Conservation (phyloP, 2,888 invertebrate species). For the Dicycla oo region DNA sequence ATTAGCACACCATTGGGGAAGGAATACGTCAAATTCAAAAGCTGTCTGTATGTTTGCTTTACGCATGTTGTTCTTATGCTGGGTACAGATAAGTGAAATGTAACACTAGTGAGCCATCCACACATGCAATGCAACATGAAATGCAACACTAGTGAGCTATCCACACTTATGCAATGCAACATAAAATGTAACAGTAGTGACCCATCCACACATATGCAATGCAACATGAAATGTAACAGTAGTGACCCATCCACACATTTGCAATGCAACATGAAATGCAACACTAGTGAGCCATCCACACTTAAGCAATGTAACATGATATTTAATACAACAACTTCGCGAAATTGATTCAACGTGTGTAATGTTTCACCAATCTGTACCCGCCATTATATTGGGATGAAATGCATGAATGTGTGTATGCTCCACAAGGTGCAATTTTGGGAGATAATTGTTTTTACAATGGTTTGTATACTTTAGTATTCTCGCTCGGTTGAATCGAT, state of each 20-base stretch:
- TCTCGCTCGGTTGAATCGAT: background rate
- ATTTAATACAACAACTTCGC: background rate
- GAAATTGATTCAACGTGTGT: background rate
- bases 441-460: background rate
- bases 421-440: background rate
- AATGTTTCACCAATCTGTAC: background rate
- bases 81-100: background rate
- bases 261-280: background rate
- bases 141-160: background rate
- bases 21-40: background rate
- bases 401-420: constrained; percentile 1
- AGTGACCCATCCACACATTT: background rate
- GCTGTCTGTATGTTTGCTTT: constrained; percentile 8
- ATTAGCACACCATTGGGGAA: background rate
- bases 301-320: background rate
- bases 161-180: background rate
- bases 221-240: background rate
- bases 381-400: background rate
- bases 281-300: background rate
- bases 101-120: background rate
- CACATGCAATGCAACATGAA: background rate
- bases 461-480: constrained; percentile 1
- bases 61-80: constrained; percentile 1
- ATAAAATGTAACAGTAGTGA: background rate
- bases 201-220: background rate